These are phyloP conservation scores for Girardinichthys multiradiatus DNA, from an alignment of 2,113 vertebrate genomes.

Conservation along the genomic window DNA sequence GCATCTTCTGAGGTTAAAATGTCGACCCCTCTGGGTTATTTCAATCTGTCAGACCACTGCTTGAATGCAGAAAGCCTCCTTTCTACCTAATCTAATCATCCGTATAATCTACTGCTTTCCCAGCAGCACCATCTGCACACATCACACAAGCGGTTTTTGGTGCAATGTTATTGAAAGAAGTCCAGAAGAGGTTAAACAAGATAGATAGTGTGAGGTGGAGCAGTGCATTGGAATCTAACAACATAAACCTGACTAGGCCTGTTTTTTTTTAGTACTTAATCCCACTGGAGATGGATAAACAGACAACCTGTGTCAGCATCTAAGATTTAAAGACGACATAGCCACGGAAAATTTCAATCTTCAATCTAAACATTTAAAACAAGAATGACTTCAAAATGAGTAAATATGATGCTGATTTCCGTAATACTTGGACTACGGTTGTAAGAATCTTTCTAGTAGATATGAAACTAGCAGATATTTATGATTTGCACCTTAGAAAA, in stretches of 20 bases:
- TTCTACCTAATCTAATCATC: conserved; percentile 43
- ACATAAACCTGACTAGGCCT: conserved; percentile 1
- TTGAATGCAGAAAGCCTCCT: conserved; percentile 5
- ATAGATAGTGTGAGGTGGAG: conserved; percentile 1
- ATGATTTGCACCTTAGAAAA: too few species aligned
- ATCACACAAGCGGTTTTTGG: neutral
- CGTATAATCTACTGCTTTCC: conserved; percentile 46
- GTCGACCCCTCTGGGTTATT: conserved; percentile 34
- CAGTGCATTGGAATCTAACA: conserved; percentile 15
- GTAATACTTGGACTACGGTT: neutral
- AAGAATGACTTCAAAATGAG: neutral
- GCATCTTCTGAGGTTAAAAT: conserved; percentile 46
- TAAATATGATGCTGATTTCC: neutral
- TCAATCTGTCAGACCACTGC: conserved; percentile 37
- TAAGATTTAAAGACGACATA: neutral
- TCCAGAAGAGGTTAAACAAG: conserved; percentile 16
- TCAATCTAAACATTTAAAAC: neutral
- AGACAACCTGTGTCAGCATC: neutral
- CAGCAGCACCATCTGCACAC: conserved; percentile 22
- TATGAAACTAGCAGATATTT: neutral
- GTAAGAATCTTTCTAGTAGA: neutral
- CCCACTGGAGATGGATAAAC: neutral
- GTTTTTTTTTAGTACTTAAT: neutral
- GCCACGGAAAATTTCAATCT: neutral
- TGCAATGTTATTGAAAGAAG: neutral